phyloP scores from a whole-genome alignment of 1,140 invertebrate species.

The Drosophila gunungcola region DNA sequence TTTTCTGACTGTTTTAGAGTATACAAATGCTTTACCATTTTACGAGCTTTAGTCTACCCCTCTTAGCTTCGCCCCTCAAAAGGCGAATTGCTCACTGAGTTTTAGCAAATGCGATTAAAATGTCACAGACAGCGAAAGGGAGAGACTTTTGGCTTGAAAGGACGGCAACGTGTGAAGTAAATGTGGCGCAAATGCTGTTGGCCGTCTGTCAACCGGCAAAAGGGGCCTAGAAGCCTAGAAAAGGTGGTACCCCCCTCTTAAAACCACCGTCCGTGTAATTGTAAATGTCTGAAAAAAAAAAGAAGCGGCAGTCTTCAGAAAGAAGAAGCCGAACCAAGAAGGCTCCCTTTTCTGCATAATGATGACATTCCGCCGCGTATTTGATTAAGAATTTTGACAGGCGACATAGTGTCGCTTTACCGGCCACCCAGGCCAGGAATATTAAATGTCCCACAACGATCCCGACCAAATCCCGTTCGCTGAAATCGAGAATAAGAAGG shows the following conservation, averaged over 20 bases:
- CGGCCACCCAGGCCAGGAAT: conserved; percentile 78
- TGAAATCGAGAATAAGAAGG: conserved; percentile 32
- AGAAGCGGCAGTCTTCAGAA: conserved; percentile 56
- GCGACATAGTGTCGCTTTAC: conserved; percentile 82
- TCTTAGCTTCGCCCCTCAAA: conserved; percentile 1
- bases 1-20: conserved; percentile 2
- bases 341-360: conserved; percentile 73
- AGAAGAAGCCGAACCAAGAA: conserved; percentile 26
- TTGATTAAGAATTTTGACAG: conserved; percentile 84
- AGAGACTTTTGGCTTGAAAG: conserved; percentile 34
- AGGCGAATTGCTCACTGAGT: conserved; percentile 82
- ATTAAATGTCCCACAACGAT: conserved; percentile 61
- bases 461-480: conserved; percentile 2
- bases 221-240: conserved; percentile 55
- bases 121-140: conserved; percentile 62
- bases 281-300: conserved; percentile 51
- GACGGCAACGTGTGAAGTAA: conserved; percentile 80
- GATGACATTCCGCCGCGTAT: conserved; percentile 82
- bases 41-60: neutral
- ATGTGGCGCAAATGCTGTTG: conserved; percentile 81
- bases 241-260: conserved; percentile 2
- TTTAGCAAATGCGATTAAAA: conserved; percentile 85
- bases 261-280: conserved; percentile 52
- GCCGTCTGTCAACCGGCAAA: conserved; percentile 71
- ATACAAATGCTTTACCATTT: conserved; percentile 6